Evolutionary conservation across 2,888 invertebrate species (phyloP).

Genomic region (Phalera bucephala): DNA sequence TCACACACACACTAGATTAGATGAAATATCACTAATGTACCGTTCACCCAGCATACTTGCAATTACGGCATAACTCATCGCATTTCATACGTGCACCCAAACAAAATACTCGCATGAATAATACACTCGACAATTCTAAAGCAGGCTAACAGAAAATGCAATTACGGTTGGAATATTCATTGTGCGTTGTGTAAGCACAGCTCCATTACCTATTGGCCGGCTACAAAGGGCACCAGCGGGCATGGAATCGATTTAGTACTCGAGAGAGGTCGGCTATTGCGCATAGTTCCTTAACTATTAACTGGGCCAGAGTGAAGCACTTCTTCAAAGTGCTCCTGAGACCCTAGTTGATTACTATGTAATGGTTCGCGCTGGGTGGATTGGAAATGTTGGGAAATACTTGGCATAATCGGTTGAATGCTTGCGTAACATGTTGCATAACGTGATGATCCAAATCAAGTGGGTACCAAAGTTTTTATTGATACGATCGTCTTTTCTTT

Average conservation of each 20-base stretch:
- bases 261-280: constrained; percentile 36
- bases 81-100: no score
- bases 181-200: constrained; percentile 36
- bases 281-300: constrained; percentile 44
- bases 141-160: constrained; percentile 29
- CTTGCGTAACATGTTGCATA: no score
- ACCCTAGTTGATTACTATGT: constrained; percentile 21
- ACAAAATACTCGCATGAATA: not conserved
- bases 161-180: constrained; percentile 45
- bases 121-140: constrained; percentile 2
- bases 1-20: no score
- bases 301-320: constrained; percentile 24
- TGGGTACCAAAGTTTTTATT: no score
- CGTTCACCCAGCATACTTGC: no score
- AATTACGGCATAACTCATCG: no score
- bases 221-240: constrained; percentile 40
- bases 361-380: constrained; percentile 1
- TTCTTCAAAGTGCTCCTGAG: constrained; percentile 22
- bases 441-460: no score
- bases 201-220: constrained; percentile 41
- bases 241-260: constrained; percentile 46
- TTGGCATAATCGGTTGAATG: no score
- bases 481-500: no score
- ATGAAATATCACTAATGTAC: no score
- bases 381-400: not conserved